Evolutionary conservation across 2,797 vertebrate genomes (phyloP).

Genomic region (Mionectes olivaceus): DNA sequence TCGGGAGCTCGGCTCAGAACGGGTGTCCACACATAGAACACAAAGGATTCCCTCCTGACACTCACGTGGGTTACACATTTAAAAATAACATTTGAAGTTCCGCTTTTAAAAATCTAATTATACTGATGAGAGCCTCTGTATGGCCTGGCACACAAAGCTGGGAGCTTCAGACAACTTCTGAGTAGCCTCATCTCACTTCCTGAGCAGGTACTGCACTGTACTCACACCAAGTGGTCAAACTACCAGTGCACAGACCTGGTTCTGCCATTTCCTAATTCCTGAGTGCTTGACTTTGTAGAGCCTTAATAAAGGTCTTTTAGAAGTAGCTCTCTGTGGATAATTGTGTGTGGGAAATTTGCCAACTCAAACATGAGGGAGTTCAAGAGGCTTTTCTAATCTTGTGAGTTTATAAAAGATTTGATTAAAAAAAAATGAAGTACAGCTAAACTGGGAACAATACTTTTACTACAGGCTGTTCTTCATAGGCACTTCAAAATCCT

Average conservation of each 20-base stretch:
- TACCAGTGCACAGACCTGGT: not conserved
- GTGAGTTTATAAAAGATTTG: slow-evolving; percentile 57
- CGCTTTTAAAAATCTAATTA: not conserved
- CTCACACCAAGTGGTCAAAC: not conserved
- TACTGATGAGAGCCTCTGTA: not conserved
- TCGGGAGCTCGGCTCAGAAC: accelerated
- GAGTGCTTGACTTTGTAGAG: slow-evolving; percentile 9
- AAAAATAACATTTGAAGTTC: accelerated
- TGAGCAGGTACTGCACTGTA: accelerated
- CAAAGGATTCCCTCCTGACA: not conserved
- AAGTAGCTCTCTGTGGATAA: slow-evolving; percentile 38
- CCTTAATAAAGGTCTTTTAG: not conserved
- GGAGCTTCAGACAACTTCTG: not conserved
- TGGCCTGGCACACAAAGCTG: not conserved
- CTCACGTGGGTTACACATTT: accelerated
- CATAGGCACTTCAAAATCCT: slow-evolving; percentile 12
- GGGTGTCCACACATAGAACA: accelerated
- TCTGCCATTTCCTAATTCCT: not conserved
- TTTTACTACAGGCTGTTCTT: not conserved
- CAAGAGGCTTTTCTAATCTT: slow-evolving; percentile 61
- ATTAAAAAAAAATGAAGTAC: slow-evolving; percentile 47
- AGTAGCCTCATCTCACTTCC: not conserved
- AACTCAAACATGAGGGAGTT: slow-evolving; percentile 61
- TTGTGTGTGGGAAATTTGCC: slow-evolving; percentile 23
- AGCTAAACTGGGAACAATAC: slow-evolving; percentile 30